Evolutionary conservation across 2,888 invertebrate genomes (phyloP).

Genomic region (Therioaphis trifolii): DNA sequence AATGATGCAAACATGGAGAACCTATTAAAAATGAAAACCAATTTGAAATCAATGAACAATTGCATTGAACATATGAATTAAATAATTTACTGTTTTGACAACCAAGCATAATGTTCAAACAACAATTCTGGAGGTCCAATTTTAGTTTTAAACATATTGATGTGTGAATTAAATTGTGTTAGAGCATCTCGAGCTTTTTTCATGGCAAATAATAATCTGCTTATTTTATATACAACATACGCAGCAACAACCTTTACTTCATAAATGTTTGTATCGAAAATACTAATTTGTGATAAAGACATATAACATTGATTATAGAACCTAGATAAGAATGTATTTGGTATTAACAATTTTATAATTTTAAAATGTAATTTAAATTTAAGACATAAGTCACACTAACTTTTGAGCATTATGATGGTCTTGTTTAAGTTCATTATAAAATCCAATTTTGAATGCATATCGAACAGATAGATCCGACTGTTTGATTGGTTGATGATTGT

Average conservation of each 20-base stretch:
- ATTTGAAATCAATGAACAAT: background rate
- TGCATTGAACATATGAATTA: no score
- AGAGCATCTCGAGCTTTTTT: constrained; percentile 94
- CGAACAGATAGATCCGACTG: constrained; percentile 81
- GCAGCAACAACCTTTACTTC: constrained; percentile 96
- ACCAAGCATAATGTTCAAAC: constrained; percentile 97
- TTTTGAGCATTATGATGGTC: constrained; percentile 83
- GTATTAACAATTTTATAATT: constrained; percentile 37
- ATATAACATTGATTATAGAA: constrained; percentile 91
- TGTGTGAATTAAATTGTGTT: constrained; percentile 90
- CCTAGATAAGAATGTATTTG: constrained; percentile 69
- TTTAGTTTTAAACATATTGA: constrained; percentile 85
- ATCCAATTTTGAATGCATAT: constrained; percentile 97
- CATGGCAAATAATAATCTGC: constrained; percentile 87
- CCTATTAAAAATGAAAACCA: constrained; percentile 68
- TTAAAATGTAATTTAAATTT: background rate
- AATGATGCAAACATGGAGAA: constrained; percentile 89
- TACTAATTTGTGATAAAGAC: constrained; percentile 86
- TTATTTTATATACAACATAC: constrained; percentile 95
- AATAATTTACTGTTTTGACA: constrained; percentile 85
- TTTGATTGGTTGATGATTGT: constrained; percentile 79
- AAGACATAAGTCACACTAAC: constrained; percentile 33
- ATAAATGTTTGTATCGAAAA: constrained; percentile 89
- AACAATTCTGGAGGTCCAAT: constrained; percentile 79
- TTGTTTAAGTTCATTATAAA: constrained; percentile 92